Base-by-base conservation (phyloP, 1,140 invertebrate genomes). In the Drosophila eugracilis region DNA sequence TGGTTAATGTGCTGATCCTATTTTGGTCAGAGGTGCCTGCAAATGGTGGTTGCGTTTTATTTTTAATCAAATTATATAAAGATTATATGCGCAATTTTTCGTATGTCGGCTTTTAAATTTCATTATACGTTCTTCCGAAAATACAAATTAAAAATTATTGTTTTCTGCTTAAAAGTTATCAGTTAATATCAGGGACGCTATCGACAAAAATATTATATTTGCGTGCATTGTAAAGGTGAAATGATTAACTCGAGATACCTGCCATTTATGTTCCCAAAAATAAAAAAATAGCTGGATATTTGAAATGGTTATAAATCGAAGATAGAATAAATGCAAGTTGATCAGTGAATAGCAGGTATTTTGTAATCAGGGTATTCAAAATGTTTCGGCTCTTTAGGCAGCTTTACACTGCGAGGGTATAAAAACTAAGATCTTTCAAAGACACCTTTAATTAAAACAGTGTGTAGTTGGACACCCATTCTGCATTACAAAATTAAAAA, bases 1-100 rank as follows among this genome's bases (percentile, higher is more conserved):
- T 95, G 91, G 94, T 94, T 92, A 96, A 94, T 84, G 97, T 97
- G 94, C 96, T 97, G 93, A 98, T 94, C 92, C 96, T 96, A 93
- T 95, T 94, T 90, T 94, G 93, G 92, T 94, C 93, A 90, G 94
- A 93, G 91, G 93, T 92, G 92, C 93, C 95, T 96, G 95, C 79
- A 94, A 94, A 92, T 92, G 90, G 70, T 81, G 67, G 73, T 88
- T 86, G 78, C 78, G 79, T 53, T 84, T 83, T 83, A 75, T 62
- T 67, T 71, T 69, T 17, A 71, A 62, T 74, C 32, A 81, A 81
- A 47, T 28, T 41, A 53, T 67, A 53, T 70, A 54, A 39, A 44
- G 70, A 58, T 58, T 59, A 67, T 62, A 76, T 44, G 44, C 30
- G 45, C 37, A 52, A 37, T 53, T 55, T 41, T 73, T 53, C 24